Base-by-base conservation (phyloP, 2,888 invertebrate species). In the Hydrotaea diabolus region DNA sequence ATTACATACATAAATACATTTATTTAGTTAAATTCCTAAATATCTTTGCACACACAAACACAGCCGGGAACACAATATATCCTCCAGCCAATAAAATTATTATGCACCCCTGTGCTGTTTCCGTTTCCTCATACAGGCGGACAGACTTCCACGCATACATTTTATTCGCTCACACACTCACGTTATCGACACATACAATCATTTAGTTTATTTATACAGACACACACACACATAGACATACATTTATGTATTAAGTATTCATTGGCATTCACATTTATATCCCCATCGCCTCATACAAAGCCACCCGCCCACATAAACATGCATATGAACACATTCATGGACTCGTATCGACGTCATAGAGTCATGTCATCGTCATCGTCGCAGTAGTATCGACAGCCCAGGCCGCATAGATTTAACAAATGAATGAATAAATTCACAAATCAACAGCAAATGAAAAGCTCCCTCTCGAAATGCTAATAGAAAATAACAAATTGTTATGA, bases 31-130 rank as follows among this genome's bases (percentile, higher is more conserved):
- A 69, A 69, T 69, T 21, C 69, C 46, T 46, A 69, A 69, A 69
- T 69, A 23, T 46, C 43, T 66, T n/a, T 4, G 8, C 15, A 21
- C 8, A 43, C 0, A 43, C 8, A 43, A 11, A 55, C 21, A 53
- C n/a, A 17, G 36, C 36, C 36, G 26, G 39, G 11, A 66, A 43
- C 66, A 69, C 46, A 66, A 21, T 55, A 80, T 79, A 73, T 62
- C 73, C 43, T 59, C 2, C 75, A 73, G 66, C 57, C 57, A 81
- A 69, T 76, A 57, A 43, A 76, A 73, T 81, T 81, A 79, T 73
- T 85, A 82, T 79, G 78, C 81, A 82, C 81, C 81, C 84, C 46
- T 69, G 43, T 23, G 43, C 9, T 46, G 46, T 69, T 69, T 69
- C 69, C 69, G 69, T 69, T 69, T 69, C 69, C 69, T 69, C 8